These are phyloP conservation scores for Eptesicus fuscus DNA, from an alignment of 2,113 vertebrate genomes.

Conservation along the genomic window DNA sequence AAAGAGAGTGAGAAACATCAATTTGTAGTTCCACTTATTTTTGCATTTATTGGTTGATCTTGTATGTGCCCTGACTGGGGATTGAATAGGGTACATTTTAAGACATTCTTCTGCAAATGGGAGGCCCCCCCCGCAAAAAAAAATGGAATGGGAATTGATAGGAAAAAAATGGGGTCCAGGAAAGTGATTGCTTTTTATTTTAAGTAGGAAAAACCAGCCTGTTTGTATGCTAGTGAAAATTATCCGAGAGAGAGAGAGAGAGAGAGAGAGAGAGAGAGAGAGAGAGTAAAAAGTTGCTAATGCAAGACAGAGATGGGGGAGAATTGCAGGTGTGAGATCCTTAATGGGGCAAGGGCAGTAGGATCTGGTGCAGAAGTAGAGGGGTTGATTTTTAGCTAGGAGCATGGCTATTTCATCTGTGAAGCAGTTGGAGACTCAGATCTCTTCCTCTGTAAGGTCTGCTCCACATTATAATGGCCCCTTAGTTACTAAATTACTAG, in stretches of 20 bases:
- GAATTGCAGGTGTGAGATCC: background rate
- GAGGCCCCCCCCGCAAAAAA: background rate
- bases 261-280: background rate
- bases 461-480: background rate
- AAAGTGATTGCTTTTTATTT: background rate
- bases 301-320: background rate
- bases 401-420: background rate
- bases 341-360: background rate
- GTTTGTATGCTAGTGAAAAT: conserved; percentile 32
- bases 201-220: background rate
- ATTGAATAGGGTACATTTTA: background rate
- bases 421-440: background rate
- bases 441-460: background rate
- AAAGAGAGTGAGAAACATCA: no score
- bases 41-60: no score
- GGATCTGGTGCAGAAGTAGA: background rate
- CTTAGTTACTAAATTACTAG: background rate
- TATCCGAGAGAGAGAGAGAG: background rate
- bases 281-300: background rate
- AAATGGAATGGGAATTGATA: background rate
- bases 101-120: background rate
- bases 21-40: no score
- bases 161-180: background rate
- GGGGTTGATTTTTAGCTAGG: background rate
- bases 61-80: no score